phyloP scores from a whole-genome alignment of 2,797 vertebrate genomes.

The Eutrigla gurnardus region DNA sequence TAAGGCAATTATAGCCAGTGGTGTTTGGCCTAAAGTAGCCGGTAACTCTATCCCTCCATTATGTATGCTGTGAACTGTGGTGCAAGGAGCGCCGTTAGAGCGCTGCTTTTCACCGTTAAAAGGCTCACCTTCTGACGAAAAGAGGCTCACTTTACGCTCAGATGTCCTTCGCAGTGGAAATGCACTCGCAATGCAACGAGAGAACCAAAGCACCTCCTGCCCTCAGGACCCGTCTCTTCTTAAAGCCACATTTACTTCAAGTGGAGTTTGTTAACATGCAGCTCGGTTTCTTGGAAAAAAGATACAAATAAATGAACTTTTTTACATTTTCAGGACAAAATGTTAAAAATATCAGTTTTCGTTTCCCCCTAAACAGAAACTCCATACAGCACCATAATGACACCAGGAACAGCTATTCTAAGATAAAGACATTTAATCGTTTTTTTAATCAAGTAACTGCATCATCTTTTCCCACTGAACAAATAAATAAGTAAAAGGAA shows the following conservation, averaged over 20 bases:
- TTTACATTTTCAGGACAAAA: constrained; percentile 31
- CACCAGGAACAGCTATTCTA: background rate
- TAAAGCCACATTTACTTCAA: constrained; percentile 67
- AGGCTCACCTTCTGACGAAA: constrained; percentile 73
- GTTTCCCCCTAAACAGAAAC: background rate
- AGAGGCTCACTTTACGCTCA: constrained; percentile 80
- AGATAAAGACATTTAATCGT: constrained; percentile 18
- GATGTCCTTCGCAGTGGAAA: constrained; percentile 76
- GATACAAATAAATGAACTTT: constrained; percentile 27
- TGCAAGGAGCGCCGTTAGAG: constrained; percentile 71
- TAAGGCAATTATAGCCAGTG: constrained; percentile 83
- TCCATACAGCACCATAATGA: background rate
- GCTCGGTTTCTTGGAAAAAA: constrained; percentile 33
- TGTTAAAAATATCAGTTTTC: background rate
- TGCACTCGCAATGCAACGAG: constrained; percentile 73
- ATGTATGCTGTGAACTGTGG: constrained; percentile 77
- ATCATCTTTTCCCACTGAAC: constrained; percentile 37
- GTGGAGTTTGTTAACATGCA: constrained; percentile 59
- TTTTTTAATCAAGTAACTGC: constrained; percentile 27
- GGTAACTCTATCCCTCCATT: constrained; percentile 86
- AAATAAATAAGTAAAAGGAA: constrained; percentile 49
- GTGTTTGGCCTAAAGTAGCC: constrained; percentile 82
- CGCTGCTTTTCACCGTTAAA: constrained; percentile 79
- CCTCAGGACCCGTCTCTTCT: constrained; percentile 57
- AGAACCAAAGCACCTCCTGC: constrained; percentile 71